Evolutionary conservation across 1,140 invertebrate species (phyloP).

Genomic region (Xylocopa sonorina): DNA sequence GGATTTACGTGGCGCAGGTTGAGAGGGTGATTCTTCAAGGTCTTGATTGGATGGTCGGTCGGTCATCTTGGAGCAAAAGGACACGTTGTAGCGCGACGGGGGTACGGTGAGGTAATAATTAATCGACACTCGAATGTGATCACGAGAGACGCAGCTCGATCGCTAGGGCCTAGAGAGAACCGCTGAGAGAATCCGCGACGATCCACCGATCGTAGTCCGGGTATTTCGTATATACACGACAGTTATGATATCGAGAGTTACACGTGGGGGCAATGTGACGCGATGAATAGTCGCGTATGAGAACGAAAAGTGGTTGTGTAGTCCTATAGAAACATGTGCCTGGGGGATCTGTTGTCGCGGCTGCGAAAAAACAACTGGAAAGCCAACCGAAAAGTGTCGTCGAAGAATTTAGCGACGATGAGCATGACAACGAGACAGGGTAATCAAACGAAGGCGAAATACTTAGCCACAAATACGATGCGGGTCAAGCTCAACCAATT

Average conservation of each 20-base stretch:
- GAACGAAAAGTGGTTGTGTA: slow-evolving; percentile 15
- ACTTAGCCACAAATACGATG: slow-evolving; percentile 51
- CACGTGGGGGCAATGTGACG: slow-evolving; percentile 26
- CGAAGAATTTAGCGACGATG: slow-evolving; percentile 45
- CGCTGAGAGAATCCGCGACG: slow-evolving; percentile 45
- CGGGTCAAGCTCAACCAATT: slow-evolving; percentile 56
- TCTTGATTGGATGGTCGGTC: slow-evolving; percentile 66
- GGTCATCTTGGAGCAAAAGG: slow-evolving; percentile 65
- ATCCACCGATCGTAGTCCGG: slow-evolving; percentile 20
- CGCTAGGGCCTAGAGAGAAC: slow-evolving; percentile 51
- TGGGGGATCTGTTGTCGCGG: slow-evolving; percentile 12
- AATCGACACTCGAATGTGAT: slow-evolving; percentile 63
- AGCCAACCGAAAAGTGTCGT: slow-evolving; percentile 44
- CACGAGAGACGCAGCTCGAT: slow-evolving; percentile 56
- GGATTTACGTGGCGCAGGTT: slow-evolving; percentile 10
- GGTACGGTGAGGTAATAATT: slow-evolving; percentile 61
- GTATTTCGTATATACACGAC: not conserved
- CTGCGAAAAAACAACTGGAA: slow-evolving; percentile 35
- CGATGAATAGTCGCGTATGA: slow-evolving; percentile 34
- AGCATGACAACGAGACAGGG: slow-evolving; percentile 56
- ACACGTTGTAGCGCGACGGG: slow-evolving; percentile 65
- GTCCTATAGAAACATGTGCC: slow-evolving; percentile 37
- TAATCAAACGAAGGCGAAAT: slow-evolving; percentile 59
- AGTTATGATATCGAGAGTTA: slow-evolving; percentile 4
- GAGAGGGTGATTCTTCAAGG: slow-evolving; percentile 31